phyloP scores from a whole-genome alignment of 2,113 vertebrate species.

The Sylvietta virens region DNA sequence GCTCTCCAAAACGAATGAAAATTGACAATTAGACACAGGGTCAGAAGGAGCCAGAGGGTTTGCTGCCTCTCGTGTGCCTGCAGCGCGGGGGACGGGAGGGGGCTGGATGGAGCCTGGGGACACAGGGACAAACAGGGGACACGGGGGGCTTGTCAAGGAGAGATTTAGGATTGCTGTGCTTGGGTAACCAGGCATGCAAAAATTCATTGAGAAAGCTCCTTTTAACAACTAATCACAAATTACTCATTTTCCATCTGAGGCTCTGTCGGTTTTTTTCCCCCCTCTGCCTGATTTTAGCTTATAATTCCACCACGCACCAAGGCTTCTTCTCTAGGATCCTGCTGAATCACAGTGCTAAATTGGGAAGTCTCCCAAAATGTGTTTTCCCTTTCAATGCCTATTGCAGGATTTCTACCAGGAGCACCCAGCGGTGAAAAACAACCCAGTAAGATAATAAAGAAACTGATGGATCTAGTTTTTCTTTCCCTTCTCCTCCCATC shows the following conservation, averaged over 20 bases:
- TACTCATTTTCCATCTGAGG: background rate
- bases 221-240: background rate
- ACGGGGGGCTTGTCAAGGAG: background rate
- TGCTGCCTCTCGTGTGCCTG: background rate
- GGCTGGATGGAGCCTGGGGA: background rate
- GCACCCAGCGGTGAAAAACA: background rate
- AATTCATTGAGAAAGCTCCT: background rate
- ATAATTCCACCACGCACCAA: background rate
- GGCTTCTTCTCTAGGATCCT: background rate
- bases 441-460: background rate
- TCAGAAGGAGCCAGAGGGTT: background rate
- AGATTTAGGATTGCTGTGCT: background rate
- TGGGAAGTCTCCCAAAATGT: background rate
- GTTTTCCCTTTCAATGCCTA: background rate
- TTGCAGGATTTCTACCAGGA: background rate
- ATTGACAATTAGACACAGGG: background rate
- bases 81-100: fast-evolving
- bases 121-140: background rate
- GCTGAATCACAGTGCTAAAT: background rate
- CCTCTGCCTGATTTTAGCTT: background rate
- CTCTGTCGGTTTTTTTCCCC: background rate
- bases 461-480: background rate
- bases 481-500: background rate
- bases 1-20: background rate
- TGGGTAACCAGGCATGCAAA: background rate